Evolutionary conservation across 1,140 invertebrate genomes (phyloP).

Genomic region (Bombus soroeensis): DNA sequence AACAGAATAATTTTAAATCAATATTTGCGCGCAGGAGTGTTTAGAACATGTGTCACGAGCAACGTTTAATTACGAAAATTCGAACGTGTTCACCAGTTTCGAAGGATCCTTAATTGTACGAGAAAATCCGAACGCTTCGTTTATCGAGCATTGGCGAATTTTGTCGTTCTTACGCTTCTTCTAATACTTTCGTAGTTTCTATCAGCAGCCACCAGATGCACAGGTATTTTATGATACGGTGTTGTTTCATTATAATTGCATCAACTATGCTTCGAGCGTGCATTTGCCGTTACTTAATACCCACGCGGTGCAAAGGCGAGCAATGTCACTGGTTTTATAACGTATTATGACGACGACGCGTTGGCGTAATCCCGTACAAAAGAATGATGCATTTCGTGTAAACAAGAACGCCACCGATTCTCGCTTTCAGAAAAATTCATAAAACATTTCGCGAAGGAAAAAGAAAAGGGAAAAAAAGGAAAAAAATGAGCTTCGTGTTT

Average conservation of each 20-base stretch:
- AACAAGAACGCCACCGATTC: not conserved
- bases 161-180: not conserved
- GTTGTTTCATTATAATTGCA: conserved; percentile 30
- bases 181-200: not conserved
- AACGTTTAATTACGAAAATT: not conserved
- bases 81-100: too few relatives aligned
- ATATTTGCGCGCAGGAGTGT: not conserved
- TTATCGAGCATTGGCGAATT: not conserved
- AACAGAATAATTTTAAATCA: not conserved
- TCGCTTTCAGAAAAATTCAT: not conserved
- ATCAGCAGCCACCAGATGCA: not conserved
- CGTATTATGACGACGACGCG: not conserved
- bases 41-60: not conserved
- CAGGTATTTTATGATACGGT: not conserved
- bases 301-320: not conserved
- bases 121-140: not conserved
- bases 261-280: not conserved
- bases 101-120: not conserved
- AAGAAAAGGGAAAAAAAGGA: too few relatives aligned
- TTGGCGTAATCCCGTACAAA: not conserved
- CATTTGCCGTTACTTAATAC: not conserved
- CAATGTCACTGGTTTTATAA: not conserved
- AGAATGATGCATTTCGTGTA: too few relatives aligned
- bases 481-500: too few relatives aligned
- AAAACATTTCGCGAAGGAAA: not conserved